Conservation (phyloP, 2,888 invertebrate genomes). For the Sturmia bella region DNA sequence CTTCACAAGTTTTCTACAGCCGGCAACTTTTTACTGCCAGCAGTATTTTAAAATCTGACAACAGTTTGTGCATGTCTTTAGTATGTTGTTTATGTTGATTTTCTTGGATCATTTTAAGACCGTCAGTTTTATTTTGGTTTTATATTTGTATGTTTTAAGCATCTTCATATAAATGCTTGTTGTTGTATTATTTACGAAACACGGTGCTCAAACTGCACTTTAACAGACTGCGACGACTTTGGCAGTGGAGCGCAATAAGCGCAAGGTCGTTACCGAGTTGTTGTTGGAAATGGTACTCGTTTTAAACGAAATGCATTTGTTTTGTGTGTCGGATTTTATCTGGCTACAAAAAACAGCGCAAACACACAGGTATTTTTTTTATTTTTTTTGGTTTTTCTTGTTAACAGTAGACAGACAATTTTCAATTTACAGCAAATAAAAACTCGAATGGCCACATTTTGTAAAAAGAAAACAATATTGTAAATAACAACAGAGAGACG, state of each 20-base stretch:
- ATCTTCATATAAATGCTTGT: background rate
- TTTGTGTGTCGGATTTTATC: constrained; percentile 48
- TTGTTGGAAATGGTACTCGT: constrained; percentile 30
- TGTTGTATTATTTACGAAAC: constrained; percentile 23
- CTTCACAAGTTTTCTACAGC: too few species aligned
- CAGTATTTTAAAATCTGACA: too few species aligned
- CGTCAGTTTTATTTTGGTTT: background rate
- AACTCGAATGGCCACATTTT: background rate
- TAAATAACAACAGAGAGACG: constrained; percentile 2
- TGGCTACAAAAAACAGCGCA: constrained; percentile 38
- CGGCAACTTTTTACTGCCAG: too few species aligned
- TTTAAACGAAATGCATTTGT: constrained; percentile 9
- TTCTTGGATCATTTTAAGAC: background rate
- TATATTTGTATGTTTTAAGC: too few species aligned
- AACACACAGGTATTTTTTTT: background rate
- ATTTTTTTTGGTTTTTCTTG: too few species aligned
- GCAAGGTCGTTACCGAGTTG: constrained; percentile 75
- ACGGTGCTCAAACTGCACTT: constrained; percentile 35
- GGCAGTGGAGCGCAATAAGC: constrained; percentile 74
- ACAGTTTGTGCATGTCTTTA: too few species aligned
- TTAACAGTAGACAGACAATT: constrained; percentile 5
- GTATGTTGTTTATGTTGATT: too few species aligned
- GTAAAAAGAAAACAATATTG: background rate
- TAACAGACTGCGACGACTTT: constrained; percentile 71
- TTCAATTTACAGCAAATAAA: constrained; percentile 10